Conservation (phyloP, 2,888 invertebrate species). For the Caenorhabditis wallacei region DNA sequence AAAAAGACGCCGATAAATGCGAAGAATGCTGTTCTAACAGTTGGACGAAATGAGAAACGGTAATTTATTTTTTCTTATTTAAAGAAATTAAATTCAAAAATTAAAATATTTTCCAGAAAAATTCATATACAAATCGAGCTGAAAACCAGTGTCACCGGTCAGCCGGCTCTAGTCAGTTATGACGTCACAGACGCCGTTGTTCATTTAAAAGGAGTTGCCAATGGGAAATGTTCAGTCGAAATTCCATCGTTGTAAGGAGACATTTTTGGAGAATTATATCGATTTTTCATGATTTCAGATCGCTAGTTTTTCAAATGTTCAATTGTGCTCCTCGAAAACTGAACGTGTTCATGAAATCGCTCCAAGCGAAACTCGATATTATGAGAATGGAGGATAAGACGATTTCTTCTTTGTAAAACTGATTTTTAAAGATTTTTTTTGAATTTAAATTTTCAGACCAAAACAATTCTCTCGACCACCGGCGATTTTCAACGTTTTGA, state of each 20-base stretch:
- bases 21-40: conserved; percentile 71
- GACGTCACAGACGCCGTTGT: conserved; percentile 65
- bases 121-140: conserved; percentile 71
- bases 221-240: conserved; percentile 71
- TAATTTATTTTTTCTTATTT: not conserved
- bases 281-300: conserved; percentile 54
- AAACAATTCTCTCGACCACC: conserved; percentile 64
- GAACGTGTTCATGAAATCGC: conserved; percentile 76
- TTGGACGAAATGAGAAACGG: conserved; percentile 72
- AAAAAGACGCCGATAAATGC: conserved; percentile 65
- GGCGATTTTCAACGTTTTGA: conserved; percentile 72
- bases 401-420: conserved; percentile 24
- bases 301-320: conserved; percentile 69
- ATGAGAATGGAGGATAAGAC: conserved; percentile 65
- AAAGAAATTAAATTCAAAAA: no score
- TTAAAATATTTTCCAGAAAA: conserved; percentile 59
- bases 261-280: not conserved
- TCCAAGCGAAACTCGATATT: conserved; percentile 76
- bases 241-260: conserved; percentile 68
- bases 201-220: conserved; percentile 63
- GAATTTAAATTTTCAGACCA: conserved; percentile 33
- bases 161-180: conserved; percentile 66
- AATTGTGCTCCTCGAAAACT: conserved; percentile 75
- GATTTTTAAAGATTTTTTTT: not conserved
- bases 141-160: conserved; percentile 40